phyloP scores from a whole-genome alignment of 2,797 vertebrate genomes.

The Alouatta caraya region DNA sequence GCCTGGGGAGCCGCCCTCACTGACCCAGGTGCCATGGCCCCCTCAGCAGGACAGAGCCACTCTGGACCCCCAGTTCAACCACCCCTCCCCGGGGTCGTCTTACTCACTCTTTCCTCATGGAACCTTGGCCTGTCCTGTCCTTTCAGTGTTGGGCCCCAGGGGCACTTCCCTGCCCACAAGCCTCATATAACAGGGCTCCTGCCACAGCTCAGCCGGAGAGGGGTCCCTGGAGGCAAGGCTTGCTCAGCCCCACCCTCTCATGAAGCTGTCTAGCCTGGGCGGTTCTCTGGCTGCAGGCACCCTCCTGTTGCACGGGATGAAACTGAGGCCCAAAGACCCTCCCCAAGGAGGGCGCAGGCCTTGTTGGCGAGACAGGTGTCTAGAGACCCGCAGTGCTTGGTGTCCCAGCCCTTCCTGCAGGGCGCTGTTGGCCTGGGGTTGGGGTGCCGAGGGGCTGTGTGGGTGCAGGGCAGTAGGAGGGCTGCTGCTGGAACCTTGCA shows the following conservation, averaged over 20 bases:
- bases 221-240: background rate
- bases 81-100: no score
- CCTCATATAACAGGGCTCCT: background rate
- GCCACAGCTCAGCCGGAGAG: background rate
- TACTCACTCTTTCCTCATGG: no score
- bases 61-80: no score
- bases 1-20: no score
- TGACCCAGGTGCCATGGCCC: background rate
- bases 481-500: background rate
- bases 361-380: no score
- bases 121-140: background rate
- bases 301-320: background rate
- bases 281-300: rapidly evolving
- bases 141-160: background rate
- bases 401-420: background rate
- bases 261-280: rapidly evolving
- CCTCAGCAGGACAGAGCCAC: background rate
- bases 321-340: background rate
- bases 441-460: rapidly evolving
- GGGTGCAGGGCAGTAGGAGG: background rate
- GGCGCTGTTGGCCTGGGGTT: background rate
- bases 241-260: background rate
- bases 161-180: background rate
- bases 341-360: no score
- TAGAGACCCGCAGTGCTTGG: background rate